These are phyloP conservation scores for Tyrannus savana DNA, from an alignment of 2,113 vertebrate species.

Conservation along the genomic window DNA sequence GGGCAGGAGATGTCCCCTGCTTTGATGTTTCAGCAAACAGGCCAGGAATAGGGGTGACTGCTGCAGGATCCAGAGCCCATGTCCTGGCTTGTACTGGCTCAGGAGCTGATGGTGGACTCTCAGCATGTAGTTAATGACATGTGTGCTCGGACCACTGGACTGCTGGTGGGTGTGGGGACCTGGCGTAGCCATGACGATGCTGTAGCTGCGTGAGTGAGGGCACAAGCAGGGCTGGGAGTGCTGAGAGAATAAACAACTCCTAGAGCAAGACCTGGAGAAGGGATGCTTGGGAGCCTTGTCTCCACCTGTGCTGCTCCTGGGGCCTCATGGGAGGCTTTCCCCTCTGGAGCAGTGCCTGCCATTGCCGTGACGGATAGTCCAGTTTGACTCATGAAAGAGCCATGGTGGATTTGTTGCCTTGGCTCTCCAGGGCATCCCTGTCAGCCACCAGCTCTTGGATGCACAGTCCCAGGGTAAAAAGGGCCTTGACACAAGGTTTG, in stretches of 20 bases:
- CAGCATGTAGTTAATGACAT: background rate
- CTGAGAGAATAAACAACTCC: background rate
- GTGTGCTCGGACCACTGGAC: accelerated
- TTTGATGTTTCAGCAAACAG: background rate
- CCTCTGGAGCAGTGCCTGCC: background rate
- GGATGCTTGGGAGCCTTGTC: background rate
- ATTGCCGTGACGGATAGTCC: background rate
- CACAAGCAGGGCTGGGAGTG: background rate
- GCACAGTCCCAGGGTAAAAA: background rate
- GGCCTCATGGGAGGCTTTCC: background rate
- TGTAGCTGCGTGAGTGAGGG: background rate
- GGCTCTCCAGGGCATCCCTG: background rate
- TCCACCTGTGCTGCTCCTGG: background rate
- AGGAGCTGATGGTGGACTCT: background rate
- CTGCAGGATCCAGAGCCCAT: background rate
- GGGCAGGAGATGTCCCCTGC: background rate
- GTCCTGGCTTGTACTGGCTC: background rate
- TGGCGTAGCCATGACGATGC: accelerated
- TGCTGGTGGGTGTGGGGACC: background rate
- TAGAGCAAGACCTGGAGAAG: background rate
- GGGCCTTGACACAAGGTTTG: background rate
- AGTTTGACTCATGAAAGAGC: background rate
- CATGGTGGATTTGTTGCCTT: background rate
- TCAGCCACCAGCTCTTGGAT: background rate
- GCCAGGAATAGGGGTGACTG: background rate